phyloP scores from a whole-genome alignment of 2,113 vertebrate genomes.

The Leptocoma aspasia region DNA sequence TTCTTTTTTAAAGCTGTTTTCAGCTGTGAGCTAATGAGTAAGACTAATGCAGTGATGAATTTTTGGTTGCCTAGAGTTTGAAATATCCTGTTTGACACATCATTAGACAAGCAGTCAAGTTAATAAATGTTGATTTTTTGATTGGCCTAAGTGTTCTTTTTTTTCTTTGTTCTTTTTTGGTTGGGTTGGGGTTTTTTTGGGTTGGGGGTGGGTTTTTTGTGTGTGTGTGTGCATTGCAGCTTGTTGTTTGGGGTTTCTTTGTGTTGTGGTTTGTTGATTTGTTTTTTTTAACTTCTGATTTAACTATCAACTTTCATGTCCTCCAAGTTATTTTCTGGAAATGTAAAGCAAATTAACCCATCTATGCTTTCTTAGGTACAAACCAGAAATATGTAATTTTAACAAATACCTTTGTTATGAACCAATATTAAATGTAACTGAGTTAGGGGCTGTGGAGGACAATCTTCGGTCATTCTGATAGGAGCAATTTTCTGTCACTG shows the following conservation, averaged over 20 bases:
- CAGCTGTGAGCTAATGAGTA: slow-evolving; percentile 11
- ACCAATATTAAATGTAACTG: not conserved
- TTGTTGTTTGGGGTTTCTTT: not conserved
- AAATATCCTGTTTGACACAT: not conserved
- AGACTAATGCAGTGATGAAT: slow-evolving; percentile 4
- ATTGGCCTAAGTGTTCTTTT: not conserved
- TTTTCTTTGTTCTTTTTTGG: not conserved
- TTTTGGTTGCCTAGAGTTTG: slow-evolving; percentile 14
- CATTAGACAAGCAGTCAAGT: not conserved
- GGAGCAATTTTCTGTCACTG: not conserved
- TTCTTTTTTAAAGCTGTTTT: slow-evolving; percentile 45
- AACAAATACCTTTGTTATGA: not conserved
- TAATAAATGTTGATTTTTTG: not conserved
- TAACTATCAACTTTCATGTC: not conserved
- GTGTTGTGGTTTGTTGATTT: not conserved
- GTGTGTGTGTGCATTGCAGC: not conserved
- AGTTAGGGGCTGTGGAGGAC: not conserved
- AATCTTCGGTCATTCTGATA: not conserved
- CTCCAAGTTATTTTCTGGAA: not conserved
- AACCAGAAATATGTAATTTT: not conserved
- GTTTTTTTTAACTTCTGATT: not conserved
- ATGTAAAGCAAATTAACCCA: not conserved
- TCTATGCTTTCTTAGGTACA: not conserved
- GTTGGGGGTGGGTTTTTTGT: not conserved
- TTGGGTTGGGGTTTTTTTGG: not conserved